Conservation (phyloP, 2,113 vertebrate genomes). For the Pavo muticus region DNA sequence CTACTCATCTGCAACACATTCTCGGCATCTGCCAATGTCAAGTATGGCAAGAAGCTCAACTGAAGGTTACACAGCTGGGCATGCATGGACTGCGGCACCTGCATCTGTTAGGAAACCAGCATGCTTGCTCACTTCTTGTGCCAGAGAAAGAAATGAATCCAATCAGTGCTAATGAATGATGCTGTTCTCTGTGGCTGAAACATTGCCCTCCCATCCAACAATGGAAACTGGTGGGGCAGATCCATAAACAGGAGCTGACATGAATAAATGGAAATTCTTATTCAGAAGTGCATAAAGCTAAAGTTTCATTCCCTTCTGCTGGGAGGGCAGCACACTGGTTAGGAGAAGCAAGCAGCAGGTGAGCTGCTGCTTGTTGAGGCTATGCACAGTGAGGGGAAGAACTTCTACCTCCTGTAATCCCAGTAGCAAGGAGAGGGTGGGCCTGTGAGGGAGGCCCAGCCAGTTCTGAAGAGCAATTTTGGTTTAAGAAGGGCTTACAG, state of each 20-base stretch:
- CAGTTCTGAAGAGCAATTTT: not conserved
- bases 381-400: accelerated
- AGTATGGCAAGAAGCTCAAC: not conserved
- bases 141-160: not conserved
- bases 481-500: not conserved
- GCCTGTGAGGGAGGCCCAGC: not conserved
- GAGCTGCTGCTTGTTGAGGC: not conserved
- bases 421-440: not conserved
- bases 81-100: accelerated
- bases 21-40: not conserved
- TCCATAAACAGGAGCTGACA: not conserved
- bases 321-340: accelerated
- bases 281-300: not conserved
- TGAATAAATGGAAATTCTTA: not conserved
- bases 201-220: accelerated
- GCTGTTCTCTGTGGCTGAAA: not conserved
- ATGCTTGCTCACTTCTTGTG: accelerated
- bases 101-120: accelerated
- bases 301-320: not conserved
- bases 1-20: not conserved
- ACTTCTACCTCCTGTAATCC: not conserved
- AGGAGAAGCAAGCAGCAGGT: not conserved
- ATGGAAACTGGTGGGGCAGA: not conserved
- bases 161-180: not conserved
- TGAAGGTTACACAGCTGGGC: not conserved